Percentiles rank a stretch among this genome's conserved stretches.
Conservation (phyloP, 2,113 vertebrate genomes). For the Astatotilapia flaviijosephi region DNA sequence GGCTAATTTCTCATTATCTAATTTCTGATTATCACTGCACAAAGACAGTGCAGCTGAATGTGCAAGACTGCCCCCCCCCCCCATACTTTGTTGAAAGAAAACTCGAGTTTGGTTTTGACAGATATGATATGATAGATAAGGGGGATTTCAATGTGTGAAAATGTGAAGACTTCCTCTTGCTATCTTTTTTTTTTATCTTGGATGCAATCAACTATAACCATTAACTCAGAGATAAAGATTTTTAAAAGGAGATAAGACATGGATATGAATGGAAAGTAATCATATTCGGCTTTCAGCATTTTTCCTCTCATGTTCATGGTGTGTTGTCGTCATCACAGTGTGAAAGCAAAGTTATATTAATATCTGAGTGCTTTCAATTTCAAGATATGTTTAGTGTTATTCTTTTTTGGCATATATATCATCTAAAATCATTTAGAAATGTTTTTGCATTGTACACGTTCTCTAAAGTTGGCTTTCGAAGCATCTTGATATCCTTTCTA, state of each 20-base stretch:
- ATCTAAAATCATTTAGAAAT: neutral
- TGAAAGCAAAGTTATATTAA: neutral
- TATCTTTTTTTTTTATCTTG: neutral
- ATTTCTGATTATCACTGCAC: constrained; percentile 34
- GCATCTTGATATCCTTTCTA: neutral
- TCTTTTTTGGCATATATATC: neutral
- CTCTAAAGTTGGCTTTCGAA: neutral
- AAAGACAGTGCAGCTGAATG: neutral
- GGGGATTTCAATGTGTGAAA: neutral
- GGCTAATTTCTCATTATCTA: constrained; percentile 34
- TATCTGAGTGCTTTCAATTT: neutral
- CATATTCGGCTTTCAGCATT: neutral
- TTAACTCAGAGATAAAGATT: neutral
- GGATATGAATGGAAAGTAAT: neutral
- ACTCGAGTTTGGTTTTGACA: neutral
- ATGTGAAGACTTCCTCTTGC: neutral
- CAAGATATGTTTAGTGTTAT: neutral
- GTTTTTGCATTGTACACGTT: neutral
- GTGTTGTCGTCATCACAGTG: neutral
- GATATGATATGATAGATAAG: neutral
- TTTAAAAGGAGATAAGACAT: neutral
- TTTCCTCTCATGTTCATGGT: neutral
- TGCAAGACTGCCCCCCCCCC: neutral
- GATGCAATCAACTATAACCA: neutral
- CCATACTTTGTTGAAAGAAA: neutral